phyloP scores from a whole-genome alignment of 2,797 vertebrate genomes.

The Cheirogaleus major region DNA sequence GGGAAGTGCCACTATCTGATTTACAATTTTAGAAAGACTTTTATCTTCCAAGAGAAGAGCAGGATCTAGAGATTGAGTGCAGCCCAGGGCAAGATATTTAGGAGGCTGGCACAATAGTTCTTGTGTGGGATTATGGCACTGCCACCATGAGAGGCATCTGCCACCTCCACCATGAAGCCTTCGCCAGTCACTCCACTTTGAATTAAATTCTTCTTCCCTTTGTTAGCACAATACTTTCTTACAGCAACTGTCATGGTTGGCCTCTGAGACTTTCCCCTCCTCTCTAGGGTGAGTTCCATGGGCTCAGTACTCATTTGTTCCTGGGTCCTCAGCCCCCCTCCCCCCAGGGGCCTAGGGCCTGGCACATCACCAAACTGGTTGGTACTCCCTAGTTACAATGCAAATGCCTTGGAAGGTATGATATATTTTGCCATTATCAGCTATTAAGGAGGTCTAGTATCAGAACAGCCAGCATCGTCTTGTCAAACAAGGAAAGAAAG shows the following conservation, averaged over 20 bases:
- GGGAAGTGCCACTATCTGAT: neutral
- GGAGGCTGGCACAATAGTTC: neutral
- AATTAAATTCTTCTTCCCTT: neutral
- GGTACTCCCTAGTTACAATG: neutral
- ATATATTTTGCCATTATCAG: neutral
- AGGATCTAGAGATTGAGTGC: neutral
- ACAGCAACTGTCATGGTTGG: accelerated
- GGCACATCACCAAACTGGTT: neutral
- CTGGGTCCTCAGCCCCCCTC: neutral
- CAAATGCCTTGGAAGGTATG: neutral
- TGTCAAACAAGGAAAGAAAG: neutral
- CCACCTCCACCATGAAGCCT: neutral
- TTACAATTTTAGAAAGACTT: neutral
- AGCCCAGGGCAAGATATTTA: neutral
- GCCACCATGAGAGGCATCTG: neutral
- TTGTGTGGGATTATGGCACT: neutral
- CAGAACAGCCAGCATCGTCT: neutral
- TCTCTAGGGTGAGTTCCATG: neutral
- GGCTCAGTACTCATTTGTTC: neutral
- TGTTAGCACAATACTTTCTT: neutral
- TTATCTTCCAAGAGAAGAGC: neutral
- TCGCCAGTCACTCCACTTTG: neutral
- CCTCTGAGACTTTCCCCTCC: neutral
- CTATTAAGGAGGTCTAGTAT: neutral
- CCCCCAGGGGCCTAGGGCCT: neutral